phyloP scores from a whole-genome alignment of 2,797 vertebrate species.

The Lepilemur septentrionalis region DNA sequence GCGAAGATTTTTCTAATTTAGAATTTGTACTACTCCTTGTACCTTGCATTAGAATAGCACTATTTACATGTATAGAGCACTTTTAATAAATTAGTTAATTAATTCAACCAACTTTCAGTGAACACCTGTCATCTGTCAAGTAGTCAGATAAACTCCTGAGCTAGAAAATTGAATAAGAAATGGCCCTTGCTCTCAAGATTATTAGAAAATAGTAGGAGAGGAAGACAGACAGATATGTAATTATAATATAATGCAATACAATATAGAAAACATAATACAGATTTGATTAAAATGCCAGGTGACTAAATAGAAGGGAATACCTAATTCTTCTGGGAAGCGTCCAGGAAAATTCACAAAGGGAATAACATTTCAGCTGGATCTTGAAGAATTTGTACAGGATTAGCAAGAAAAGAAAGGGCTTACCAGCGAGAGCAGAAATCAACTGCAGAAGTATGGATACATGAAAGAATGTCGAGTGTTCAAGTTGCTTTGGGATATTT shows the following conservation, averaged over 20 bases:
- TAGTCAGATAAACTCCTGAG: neutral
- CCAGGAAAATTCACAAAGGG: neutral
- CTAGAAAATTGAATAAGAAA: neutral
- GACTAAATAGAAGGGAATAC: neutral
- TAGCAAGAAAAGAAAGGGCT: neutral
- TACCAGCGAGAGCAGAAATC: neutral
- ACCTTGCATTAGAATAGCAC: neutral
- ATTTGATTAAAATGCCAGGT: neutral
- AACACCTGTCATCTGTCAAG: constrained; percentile 4
- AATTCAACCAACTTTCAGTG: constrained; percentile 3
- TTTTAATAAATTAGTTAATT: constrained; percentile 24
- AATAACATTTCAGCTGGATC: neutral
- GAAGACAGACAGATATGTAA: neutral
- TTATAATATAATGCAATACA: neutral
- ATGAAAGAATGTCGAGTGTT: neutral
- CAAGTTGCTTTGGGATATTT: neutral
- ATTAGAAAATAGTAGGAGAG: neutral
- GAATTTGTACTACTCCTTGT: neutral
- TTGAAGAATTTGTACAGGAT: neutral
- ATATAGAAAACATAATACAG: neutral
- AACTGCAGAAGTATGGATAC: neutral
- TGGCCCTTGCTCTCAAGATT: neutral
- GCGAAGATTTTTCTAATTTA: neutral
- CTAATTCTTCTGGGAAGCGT: neutral
- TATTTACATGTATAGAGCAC: neutral